phyloP scores from a whole-genome alignment of 1,140 invertebrate species.

The Drosophila navojoa region DNA sequence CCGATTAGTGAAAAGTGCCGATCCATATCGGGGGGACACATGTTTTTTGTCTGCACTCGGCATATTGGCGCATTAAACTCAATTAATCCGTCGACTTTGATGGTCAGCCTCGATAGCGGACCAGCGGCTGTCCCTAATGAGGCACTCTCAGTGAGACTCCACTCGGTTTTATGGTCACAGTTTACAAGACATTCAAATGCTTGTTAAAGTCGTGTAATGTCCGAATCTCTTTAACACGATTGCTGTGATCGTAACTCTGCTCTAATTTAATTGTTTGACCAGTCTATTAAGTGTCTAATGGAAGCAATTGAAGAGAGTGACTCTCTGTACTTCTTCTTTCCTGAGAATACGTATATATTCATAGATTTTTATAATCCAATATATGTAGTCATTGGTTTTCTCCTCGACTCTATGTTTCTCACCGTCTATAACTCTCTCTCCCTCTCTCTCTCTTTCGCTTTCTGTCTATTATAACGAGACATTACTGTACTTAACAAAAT shows the following conservation, averaged over 20 bases:
- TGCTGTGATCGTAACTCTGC: neutral
- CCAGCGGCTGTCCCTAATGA: constrained; percentile 45
- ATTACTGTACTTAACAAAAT: no score
- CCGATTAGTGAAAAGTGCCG: constrained; percentile 78
- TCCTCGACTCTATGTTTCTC: no score
- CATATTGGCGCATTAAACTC: constrained; percentile 71
- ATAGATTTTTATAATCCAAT: no score
- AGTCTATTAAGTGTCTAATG: no score
- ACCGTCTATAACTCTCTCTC: no score
- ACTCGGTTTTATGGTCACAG: constrained; percentile 35
- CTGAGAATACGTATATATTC: no score
- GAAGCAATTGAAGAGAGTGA: no score
- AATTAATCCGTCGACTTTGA: constrained; percentile 63
- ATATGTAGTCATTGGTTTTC: no score
- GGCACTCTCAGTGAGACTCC: constrained; percentile 38
- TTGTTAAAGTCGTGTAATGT: neutral
- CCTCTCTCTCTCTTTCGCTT: no score
- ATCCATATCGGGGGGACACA: constrained; percentile 65
- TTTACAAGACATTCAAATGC: constrained; percentile 2
- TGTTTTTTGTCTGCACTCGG: constrained; percentile 53
- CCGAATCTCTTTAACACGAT: neutral
- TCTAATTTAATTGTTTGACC: no score
- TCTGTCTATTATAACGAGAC: neutral
- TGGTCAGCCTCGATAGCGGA: constrained; percentile 23
- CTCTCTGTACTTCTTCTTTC: no score